Base-by-base conservation (phyloP, 2,113 vertebrate species). In the Natator depressus region DNA sequence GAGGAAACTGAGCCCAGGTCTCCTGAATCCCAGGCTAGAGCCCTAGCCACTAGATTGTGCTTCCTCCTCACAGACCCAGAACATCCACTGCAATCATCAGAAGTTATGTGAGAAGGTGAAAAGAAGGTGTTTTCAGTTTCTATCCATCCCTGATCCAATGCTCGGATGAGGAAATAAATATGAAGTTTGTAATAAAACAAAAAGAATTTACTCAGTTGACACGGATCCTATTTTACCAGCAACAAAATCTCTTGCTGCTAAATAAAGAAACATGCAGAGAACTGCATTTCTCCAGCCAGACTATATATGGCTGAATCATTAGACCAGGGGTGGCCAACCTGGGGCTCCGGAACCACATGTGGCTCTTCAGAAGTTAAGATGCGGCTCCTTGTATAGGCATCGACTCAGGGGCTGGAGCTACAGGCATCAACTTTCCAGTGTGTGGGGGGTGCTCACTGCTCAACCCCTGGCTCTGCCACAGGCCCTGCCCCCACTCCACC, bases 161-260 rank as follows among this genome's bases (percentile, higher is more conserved):
- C 12, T 2, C 3, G n/a, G 78, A 38, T 4, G 11, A 24, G 91
- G 19, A 8, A 94, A 91, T 89, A 94, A 86, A 91, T 80, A 53
- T 57, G 92, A 85, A 96, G 90, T 80, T 84, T 51, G 31, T 91
- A 89, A 88, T 65, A 89, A 12, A 95, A 93, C 72, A 82, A 89
- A 65, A 95, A 78, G 19, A 93, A 94, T 94, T 94, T 89, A 96
- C 95, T 94, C 84, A 93, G 80, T 79, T 96, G 89, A 95, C 94
- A 89, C 89, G 47, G 85, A 62, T 97, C 72, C 81, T 93, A 86
- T 38, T 94, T 96, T 97, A 97, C 96, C 94, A 95, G 90, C 62
- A 94, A 72, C 72, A 82, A 96, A 97, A 97, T 97, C 95, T 96
- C 80, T 24, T 55, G 54, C 89, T 93, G 69, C 96, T 97, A 96